A percentile compares a stretch with the other conserved stretches of the same genome.
Conservation (phyloP, 1,140 invertebrate species). For the Zeugodacus cucurbitae region DNA sequence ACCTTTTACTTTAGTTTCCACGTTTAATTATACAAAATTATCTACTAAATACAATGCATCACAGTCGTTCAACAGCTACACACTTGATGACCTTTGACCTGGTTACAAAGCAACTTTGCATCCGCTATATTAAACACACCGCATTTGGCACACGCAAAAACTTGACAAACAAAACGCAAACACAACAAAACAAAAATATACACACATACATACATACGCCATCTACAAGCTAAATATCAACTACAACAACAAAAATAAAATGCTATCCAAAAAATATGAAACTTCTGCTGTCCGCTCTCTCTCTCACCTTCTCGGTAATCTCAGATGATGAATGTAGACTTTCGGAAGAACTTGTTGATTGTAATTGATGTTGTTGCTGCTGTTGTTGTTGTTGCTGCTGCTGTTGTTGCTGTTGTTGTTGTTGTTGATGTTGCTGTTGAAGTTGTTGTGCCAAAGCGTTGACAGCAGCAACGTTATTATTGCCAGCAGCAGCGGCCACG, state of each 20-base stretch:
- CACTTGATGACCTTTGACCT: neutral
- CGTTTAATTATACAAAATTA: too few species aligned
- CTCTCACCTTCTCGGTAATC: slow-evolving; percentile 27
- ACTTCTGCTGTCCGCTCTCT: neutral
- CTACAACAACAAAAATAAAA: neutral
- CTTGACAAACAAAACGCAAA: neutral
- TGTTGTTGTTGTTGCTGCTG: slow-evolving; percentile 54
- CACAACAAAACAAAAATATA: neutral
- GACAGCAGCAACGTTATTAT: slow-evolving; percentile 18
- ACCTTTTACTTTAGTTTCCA: too few species aligned
- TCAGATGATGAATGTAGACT: slow-evolving; percentile 53
- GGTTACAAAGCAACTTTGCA: neutral
- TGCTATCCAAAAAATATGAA: too few species aligned
- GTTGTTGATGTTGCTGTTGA: slow-evolving; percentile 50
- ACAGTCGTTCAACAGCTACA: too few species aligned
- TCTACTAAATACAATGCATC: neutral
- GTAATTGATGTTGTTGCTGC: slow-evolving; percentile 59
- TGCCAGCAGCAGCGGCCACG: slow-evolving; percentile 39
- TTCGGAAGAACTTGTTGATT: slow-evolving; percentile 65
- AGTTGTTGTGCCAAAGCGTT: slow-evolving; percentile 43
- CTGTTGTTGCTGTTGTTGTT: slow-evolving; percentile 51
- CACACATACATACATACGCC: neutral
- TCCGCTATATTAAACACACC: neutral
- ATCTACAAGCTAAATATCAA: neutral
- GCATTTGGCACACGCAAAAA: neutral